Evolutionary conservation across 1,140 invertebrate species (phyloP), one percentile per base, ranked within the genome.

Genomic region (Drosophila ercepeae): DNA sequence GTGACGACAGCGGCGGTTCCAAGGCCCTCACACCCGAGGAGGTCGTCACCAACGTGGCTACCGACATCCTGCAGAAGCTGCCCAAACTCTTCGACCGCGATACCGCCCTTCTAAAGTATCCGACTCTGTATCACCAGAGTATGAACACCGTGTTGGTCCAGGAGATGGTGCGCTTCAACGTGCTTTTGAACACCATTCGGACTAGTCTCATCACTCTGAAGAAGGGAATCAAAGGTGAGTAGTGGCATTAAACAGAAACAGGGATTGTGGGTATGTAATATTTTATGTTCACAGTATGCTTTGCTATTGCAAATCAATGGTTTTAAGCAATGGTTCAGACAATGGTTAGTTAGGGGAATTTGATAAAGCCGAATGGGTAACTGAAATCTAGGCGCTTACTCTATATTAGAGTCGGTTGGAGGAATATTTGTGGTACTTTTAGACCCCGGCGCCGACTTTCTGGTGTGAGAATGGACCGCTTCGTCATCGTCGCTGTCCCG

Each of bases 131-230:
- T 92, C 93, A 95, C 90, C 96, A 97, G 91, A 97, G 96, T 63
- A 91, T 91, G 91, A 91, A 93, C 90, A 78, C 93, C 79, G 97
- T 98, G 2, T 92, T 98, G 25, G 96, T 98, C 0, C 98, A 99
- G 92, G 97, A 98, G 93, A 98, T 98, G 94, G 96, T 94, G 6
- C 91, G 97, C 50, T 99, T 97, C 74, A 98, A 98, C 78, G 95
- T 94, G 60, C 92, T 99, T 0, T 92, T 98, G 0, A 89, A 75
- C 7, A 94, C 94, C 6, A 96, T 99, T 18, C 92, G 95, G 55
- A 93, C 82, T 4, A 98, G 96, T 91, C 92, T 98, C 1, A 92
- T 93, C 8, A 96, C 97, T 59, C 93, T 98, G n/a, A 94, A 95
- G 60, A 97, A 97, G 75, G 97, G 97, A 7, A 96, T 98, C 49